Percentiles rank a stretch among this genome's conserved stretches.
Evolutionary conservation across 2,113 vertebrate species (phyloP).

Genomic region (Sapayoa aenigma): DNA sequence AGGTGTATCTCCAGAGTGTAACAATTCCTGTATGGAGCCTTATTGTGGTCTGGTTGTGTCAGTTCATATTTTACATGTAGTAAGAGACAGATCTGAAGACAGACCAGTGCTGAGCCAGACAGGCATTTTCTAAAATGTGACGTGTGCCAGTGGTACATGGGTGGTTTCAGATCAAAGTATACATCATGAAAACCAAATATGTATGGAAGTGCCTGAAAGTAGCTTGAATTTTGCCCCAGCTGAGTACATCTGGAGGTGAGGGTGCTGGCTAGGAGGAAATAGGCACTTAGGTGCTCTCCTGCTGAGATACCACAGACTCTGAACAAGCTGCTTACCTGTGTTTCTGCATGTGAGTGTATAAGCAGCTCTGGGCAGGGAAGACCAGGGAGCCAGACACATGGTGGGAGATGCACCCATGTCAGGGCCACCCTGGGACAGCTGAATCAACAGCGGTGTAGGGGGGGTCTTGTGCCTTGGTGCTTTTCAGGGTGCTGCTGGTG

Average conservation of each 20-base stretch:
- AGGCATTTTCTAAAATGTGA: background rate
- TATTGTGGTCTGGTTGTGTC: background rate
- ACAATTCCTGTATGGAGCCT: background rate
- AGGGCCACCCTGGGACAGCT: fast-evolving
- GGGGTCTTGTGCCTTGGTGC: fast-evolving
- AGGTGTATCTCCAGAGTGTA: background rate
- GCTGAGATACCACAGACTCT: background rate
- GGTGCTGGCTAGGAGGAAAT: background rate
- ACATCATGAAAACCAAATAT: background rate
- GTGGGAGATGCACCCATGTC: fast-evolving
- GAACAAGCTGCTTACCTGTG: conserved; percentile 3
- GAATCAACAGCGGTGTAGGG: fast-evolving
- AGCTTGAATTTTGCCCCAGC: background rate
- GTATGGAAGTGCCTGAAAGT: background rate
- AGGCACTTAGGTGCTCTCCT: background rate
- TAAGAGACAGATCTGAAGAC: background rate
- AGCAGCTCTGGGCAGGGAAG: background rate
- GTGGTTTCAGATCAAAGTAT: background rate
- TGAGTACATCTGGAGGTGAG: background rate
- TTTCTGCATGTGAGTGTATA: background rate
- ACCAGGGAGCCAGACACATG: background rate
- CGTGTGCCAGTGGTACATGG: background rate
- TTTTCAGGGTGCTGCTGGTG: background rate
- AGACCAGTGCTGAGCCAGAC: background rate
- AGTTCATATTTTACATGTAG: background rate